Conservation (phyloP, 2,797 vertebrate genomes). For the Crossoptilon crossoptilon region DNA sequence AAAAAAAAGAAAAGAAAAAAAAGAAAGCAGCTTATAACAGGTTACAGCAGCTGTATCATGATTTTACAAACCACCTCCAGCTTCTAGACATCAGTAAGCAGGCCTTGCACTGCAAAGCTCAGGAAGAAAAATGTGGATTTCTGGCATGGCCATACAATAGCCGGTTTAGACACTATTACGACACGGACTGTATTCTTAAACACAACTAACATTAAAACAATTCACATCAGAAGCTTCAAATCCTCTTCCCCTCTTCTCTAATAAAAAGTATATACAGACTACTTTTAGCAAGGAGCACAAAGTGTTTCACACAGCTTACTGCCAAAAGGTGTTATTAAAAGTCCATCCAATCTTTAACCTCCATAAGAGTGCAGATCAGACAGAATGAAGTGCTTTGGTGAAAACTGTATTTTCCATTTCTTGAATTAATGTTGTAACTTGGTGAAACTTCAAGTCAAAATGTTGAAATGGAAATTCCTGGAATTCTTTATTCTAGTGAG, state of each 20-base stretch:
- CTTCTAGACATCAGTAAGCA: neutral
- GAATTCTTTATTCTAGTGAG: accelerated
- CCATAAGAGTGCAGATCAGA: neutral
- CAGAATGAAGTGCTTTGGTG: neutral
- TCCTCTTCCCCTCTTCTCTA: constrained; percentile 1
- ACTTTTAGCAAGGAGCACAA: neutral
- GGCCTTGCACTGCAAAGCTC: neutral
- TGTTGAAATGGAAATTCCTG: neutral
- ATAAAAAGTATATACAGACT: neutral
- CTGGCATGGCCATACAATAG: neutral
- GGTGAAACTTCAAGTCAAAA: neutral
- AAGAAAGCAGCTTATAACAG: neutral
- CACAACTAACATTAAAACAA: neutral
- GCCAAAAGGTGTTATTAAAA: neutral
- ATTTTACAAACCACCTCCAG: neutral
- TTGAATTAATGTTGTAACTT: neutral
- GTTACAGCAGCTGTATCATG: neutral
- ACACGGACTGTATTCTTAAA: neutral
- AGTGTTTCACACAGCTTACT: neutral
- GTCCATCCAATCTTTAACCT: neutral
- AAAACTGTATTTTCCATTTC: neutral
- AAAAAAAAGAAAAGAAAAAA: neutral
- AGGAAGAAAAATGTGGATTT: neutral
- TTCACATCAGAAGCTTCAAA: constrained; percentile 26
- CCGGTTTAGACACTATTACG: neutral